phyloP scores from a whole-genome alignment of 2,113 vertebrate genomes.

The Lagenorhynchus albirostris region DNA sequence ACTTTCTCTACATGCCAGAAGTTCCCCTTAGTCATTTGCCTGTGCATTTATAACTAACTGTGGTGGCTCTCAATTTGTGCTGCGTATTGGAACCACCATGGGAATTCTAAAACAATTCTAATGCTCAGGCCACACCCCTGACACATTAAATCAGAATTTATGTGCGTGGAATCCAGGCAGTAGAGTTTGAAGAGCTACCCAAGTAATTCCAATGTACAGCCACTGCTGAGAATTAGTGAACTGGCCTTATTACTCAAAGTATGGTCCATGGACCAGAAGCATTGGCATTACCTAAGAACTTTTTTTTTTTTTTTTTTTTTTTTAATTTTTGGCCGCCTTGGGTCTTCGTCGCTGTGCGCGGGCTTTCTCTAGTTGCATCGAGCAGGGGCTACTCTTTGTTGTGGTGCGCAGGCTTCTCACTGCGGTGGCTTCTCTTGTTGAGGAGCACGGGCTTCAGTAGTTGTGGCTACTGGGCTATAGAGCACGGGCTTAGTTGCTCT shows the following conservation, averaged over 20 bases:
- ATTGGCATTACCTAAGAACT: background rate
- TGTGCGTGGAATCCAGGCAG: background rate
- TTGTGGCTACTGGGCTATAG: no score
- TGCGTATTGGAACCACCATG: background rate
- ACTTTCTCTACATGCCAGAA: background rate
- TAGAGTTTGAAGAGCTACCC: background rate
- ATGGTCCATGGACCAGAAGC: background rate
- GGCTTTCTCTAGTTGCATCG: no score
- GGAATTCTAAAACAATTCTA: background rate
- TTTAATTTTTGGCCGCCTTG: no score
- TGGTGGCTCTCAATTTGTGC: background rate
- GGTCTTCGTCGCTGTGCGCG: no score
- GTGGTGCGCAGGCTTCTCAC: no score
- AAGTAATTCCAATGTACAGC: background rate
- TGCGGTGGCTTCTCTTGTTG: no score
- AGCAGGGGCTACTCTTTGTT: no score
- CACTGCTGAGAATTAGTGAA: background rate
- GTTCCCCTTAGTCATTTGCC: background rate
- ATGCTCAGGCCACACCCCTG: background rate
- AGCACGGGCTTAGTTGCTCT: no score
- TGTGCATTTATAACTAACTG: slow-evolving; percentile 5
- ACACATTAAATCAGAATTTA: background rate
- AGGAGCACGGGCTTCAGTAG: no score
- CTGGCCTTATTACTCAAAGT: background rate
- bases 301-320: background rate